These are phyloP conservation scores for Nowickia ferox DNA, from an alignment of 2,888 invertebrate species.

Conservation along the genomic window DNA sequence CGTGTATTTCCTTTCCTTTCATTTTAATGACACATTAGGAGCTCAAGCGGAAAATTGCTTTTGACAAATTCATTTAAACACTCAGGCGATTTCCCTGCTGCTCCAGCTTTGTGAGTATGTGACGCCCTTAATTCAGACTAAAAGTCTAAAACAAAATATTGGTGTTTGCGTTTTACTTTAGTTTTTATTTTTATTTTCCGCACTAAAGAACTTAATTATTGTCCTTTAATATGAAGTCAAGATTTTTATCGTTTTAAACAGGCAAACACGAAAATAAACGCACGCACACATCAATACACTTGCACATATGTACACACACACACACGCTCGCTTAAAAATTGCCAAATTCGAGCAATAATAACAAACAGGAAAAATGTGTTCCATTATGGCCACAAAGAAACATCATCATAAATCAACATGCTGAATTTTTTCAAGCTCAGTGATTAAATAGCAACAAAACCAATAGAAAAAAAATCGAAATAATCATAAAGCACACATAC, in stretches of 20 bases:
- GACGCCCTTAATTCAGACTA: slow-evolving; percentile 27
- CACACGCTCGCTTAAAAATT: neutral
- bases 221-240: neutral
- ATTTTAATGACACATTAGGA: slow-evolving; percentile 5
- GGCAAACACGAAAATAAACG: neutral
- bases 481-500: neutral
- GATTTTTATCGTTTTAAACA: slow-evolving; percentile 17
- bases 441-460: neutral
- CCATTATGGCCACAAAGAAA: slow-evolving; percentile 20
- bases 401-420: slow-evolving; percentile 40
- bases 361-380: slow-evolving; percentile 38
- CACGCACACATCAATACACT: neutral
- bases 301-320: neutral
- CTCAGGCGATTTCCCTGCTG: neutral
- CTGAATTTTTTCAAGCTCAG: slow-evolving; percentile 2
- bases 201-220: slow-evolving; percentile 33
- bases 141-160: slow-evolving; percentile 19
- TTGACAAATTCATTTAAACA: slow-evolving; percentile 41
- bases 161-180: neutral
- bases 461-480: neutral
- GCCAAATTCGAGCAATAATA: neutral
- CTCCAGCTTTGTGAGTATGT: neutral
- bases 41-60: slow-evolving; percentile 27
- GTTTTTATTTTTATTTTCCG: neutral
- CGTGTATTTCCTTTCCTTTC: neutral